Conservation (phyloP, 2,888 invertebrate genomes). For the Agrochola macilenta region DNA sequence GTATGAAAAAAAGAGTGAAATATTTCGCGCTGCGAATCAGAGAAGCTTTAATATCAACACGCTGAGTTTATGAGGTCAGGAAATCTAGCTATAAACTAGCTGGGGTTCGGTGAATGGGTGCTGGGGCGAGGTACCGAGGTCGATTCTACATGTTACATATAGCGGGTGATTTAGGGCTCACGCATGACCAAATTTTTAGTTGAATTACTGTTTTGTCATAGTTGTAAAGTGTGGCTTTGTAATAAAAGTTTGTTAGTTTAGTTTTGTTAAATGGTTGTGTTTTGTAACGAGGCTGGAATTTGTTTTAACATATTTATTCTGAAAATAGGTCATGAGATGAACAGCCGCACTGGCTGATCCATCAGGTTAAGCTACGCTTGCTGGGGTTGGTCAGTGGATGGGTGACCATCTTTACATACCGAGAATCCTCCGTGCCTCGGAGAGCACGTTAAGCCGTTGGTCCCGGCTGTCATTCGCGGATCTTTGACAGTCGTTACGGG, state of each 20-base stretch:
- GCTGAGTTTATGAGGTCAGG: slow-evolving; percentile 65
- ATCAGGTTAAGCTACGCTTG: too few species aligned
- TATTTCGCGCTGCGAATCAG: slow-evolving; percentile 57
- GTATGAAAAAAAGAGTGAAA: slow-evolving; percentile 49
- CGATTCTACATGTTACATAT: slow-evolving; percentile 50
- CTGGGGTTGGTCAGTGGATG: too few species aligned
- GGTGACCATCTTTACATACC: too few species aligned
- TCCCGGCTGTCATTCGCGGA: too few species aligned
- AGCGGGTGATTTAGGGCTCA: slow-evolving; percentile 28
- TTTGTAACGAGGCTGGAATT: slow-evolving; percentile 2
- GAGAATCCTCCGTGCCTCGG: too few species aligned
- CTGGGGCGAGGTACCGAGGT: slow-evolving; percentile 40
- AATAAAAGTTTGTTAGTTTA: slow-evolving; percentile 28
- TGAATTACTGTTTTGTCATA: slow-evolving; percentile 37
- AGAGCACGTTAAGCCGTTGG: too few species aligned
- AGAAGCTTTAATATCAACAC: slow-evolving; percentile 63
- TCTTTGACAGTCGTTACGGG: too few species aligned
- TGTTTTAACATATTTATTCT: background rate
- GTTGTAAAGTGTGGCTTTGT: slow-evolving; percentile 40
- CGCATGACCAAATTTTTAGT: slow-evolving; percentile 54
- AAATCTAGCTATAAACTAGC: slow-evolving; percentile 63
- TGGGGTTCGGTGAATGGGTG: slow-evolving; percentile 30
- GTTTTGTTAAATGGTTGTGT: slow-evolving; percentile 29
- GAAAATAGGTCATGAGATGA: background rate
- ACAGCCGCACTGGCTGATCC: too few species aligned